Evolutionary conservation across 2,113 vertebrate genomes (phyloP), one percentile per base, ranked within the genome.

Genomic region (Polypterus senegalus): DNA sequence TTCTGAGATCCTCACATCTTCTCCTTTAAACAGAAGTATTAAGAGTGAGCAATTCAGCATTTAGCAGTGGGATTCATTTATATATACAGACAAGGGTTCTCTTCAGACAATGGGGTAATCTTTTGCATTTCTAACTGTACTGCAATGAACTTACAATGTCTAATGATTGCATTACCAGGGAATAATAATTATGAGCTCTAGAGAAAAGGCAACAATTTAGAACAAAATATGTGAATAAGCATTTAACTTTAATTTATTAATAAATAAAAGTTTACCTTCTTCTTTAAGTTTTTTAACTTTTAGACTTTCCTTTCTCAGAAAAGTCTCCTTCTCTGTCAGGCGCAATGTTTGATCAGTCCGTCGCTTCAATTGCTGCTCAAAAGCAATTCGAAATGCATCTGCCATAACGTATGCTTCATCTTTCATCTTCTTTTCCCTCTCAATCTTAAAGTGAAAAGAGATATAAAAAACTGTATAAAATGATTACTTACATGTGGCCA

Each of bases 311-410:
- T 80, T 82, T 74, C 73, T 75, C 66, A 65, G 71, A 46, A 71
- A 48, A 51, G 63, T 75, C 11, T 85, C 80, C 47, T 74, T 67
- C 70, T 89, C 86, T 5, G 83, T 83, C 68, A 84, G 54, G 57
- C 82, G 80, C 61, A 94, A 75, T 55, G 87, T 83, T 58, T 90
- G 85, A 54, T 94, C 87, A 48, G 83, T 91, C 49, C 72, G 86
- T 74, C 89, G 87, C 79, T 80, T 89, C 68, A 97, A 71, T 49
- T 97, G 91, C 70, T 94, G 91, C 71, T 97, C 93, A 71, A 96
- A 97, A 1, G 92, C 93, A 58, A 91, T 91, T 57, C 92, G 86
- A 77, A 95, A 97, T 3, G 92, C 92, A 60, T 96, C 94, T 7
- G 89, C 90, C 75, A 85, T 86, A 63, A 91, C 62, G 44, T 82